A percentile compares a stretch with the other conserved stretches of the same genome.
Conservation (phyloP, 1,140 invertebrate species). For the Euwallacea similis region DNA sequence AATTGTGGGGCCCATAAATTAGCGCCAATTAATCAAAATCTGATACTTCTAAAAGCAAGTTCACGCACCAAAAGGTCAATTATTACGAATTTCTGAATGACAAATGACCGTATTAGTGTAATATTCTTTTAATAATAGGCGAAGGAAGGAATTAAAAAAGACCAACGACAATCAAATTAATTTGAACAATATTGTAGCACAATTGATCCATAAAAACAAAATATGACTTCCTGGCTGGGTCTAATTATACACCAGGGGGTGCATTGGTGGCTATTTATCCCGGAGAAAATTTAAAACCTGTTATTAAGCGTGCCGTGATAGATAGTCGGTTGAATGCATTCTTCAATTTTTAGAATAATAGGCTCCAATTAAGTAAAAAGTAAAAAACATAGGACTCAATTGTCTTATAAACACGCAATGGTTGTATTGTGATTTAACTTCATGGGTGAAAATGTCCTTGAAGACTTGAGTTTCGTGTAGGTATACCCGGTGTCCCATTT, state of each 20-base stretch:
- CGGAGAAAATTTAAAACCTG: slow-evolving; percentile 30
- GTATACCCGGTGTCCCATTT: no score
- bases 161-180: slow-evolving; percentile 37
- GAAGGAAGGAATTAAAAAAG: slow-evolving; percentile 34
- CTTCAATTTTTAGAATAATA: slow-evolving; percentile 12
- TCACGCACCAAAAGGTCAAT: slow-evolving; percentile 30
- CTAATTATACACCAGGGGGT: slow-evolving; percentile 32
- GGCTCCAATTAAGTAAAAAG: slow-evolving; percentile 18
- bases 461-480: no score
- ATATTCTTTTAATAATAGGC: slow-evolving; percentile 38
- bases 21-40: slow-evolving; percentile 35
- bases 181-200: slow-evolving; percentile 31
- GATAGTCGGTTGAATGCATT: slow-evolving; percentile 11
- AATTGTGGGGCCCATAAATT: slow-evolving; percentile 35
- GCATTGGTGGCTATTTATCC: slow-evolving; percentile 32
- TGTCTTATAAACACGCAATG: slow-evolving; percentile 11
- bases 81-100: slow-evolving; percentile 38
- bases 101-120: slow-evolving; percentile 37
- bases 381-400: slow-evolving; percentile 7
- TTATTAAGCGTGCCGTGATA: slow-evolving; percentile 31
- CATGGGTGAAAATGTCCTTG: neutral
- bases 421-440: neutral
- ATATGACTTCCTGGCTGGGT: slow-evolving; percentile 36
- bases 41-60: slow-evolving; percentile 34
- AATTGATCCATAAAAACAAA: slow-evolving; percentile 40